Conservation (phyloP, 2,888 invertebrate genomes). For the Pinctada fucata region DNA sequence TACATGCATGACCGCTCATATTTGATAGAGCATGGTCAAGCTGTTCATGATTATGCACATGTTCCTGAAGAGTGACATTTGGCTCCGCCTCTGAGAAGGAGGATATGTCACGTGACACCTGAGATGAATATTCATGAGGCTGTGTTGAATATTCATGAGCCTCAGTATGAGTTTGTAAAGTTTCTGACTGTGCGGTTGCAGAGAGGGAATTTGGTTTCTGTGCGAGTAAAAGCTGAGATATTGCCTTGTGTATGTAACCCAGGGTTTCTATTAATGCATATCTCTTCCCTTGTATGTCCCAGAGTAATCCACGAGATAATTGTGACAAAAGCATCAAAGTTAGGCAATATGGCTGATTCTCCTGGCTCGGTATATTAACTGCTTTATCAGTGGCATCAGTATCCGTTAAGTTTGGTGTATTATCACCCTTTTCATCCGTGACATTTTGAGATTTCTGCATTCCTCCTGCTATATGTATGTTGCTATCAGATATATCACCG, state of each 20-base stretch:
- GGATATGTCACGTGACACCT: background rate
- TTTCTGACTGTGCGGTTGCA: slow-evolving; percentile 4
- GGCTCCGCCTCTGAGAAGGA: background rate
- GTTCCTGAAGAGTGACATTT: slow-evolving; percentile 4
- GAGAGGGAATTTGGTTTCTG: slow-evolving; percentile 48
- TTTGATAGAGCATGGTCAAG: background rate
- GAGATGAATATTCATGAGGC: slow-evolving; percentile 1
- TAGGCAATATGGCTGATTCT: slow-evolving; percentile 24
- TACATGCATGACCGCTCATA: background rate
- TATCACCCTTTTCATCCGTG: background rate
- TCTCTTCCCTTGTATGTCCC: slow-evolving; percentile 70
- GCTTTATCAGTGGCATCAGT: background rate
- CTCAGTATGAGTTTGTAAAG: background rate
- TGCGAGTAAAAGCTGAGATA: slow-evolving; percentile 66
- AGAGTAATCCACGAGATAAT: slow-evolving; percentile 64
- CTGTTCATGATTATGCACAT: slow-evolving; percentile 6
- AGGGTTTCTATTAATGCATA: slow-evolving; percentile 68
- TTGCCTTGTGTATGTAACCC: slow-evolving; percentile 69
- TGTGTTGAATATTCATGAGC: background rate
- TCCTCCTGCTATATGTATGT: no score
- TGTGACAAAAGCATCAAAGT: slow-evolving; percentile 51
- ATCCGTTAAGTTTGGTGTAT: background rate
- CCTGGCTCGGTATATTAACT: background rate
- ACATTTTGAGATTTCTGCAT: no score
- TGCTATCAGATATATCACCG: no score